Evolutionary conservation across 2,797 vertebrate genomes (phyloP).

Genomic region (Pipistrellus kuhlii): DNA sequence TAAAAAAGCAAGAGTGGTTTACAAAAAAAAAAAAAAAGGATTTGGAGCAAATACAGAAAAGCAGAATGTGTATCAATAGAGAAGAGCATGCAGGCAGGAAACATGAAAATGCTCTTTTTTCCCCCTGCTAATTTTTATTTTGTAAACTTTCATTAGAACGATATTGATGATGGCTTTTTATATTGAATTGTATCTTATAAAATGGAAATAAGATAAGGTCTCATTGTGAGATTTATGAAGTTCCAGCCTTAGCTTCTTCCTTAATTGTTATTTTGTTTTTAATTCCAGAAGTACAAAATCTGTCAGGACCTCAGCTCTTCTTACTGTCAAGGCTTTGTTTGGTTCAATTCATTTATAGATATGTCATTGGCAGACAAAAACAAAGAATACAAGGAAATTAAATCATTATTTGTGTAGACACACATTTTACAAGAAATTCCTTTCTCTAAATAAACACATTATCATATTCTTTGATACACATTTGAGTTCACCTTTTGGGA

Average conservation of each 20-base stretch:
- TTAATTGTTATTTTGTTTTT: conserved; percentile 38
- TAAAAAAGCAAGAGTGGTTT: not conserved
- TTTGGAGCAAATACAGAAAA: conserved; percentile 67
- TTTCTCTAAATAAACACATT: not conserved
- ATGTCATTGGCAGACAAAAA: not conserved
- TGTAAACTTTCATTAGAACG: not conserved
- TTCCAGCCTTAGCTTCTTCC: not conserved
- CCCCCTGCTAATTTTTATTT: conserved; percentile 31
- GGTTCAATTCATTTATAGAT: not conserved
- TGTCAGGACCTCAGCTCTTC: not conserved
- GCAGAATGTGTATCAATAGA: conserved; percentile 34
- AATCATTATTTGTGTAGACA: not conserved
- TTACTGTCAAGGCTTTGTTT: conserved; percentile 23
- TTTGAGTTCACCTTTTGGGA: not conserved
- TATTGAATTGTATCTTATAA: not conserved
- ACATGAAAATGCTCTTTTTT: not conserved
- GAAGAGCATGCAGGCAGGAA: not conserved
- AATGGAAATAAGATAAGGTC: not conserved
- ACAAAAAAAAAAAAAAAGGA: not conserved
- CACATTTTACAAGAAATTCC: conserved; percentile 11
- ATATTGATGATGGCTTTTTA: not conserved
- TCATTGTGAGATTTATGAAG: conserved; percentile 28
- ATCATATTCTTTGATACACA: not conserved
- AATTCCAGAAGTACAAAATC: not conserved
- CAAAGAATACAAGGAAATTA: not conserved